These are phyloP conservation scores for Folsomia candida DNA, from an alignment of 2,888 invertebrate species.

Conservation along the genomic window DNA sequence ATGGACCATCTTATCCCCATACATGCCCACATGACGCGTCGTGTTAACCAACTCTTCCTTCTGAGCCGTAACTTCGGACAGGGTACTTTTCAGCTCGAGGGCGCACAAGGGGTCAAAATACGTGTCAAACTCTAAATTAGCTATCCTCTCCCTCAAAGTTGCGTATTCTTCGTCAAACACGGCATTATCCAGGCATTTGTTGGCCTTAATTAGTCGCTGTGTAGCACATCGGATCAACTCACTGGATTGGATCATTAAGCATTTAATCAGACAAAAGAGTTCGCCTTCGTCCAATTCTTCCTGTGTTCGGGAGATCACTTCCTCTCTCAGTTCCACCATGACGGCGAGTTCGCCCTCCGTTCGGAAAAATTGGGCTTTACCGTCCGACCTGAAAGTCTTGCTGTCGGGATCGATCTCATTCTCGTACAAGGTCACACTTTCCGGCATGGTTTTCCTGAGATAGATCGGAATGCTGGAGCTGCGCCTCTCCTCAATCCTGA, in stretches of 20 bases:
- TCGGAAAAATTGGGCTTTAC: neutral
- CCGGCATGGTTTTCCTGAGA: conserved; percentile 30
- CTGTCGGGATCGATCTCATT: conserved; percentile 15
- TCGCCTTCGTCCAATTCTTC: neutral
- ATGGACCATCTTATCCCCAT: conserved; percentile 8
- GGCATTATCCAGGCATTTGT: neutral
- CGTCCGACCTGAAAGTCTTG: conserved; percentile 7
- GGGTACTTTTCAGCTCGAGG: conserved; percentile 27
- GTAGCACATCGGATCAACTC: conserved; percentile 18
- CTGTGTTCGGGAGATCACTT: neutral
- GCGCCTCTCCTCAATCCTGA: conserved; percentile 23
- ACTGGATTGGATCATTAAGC: conserved; percentile 16
- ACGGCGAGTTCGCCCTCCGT: conserved; percentile 3
- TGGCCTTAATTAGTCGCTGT: neutral
- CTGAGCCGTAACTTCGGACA: conserved; percentile 25
- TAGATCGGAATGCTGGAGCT: conserved; percentile 26
- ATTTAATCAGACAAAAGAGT: neutral
- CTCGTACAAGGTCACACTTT: conserved; percentile 37
- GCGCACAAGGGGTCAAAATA: conserved; percentile 32
- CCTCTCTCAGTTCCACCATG: neutral
- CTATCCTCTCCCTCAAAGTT: conserved; percentile 13
- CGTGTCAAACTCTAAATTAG: conserved; percentile 24
- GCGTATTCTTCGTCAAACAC: conserved; percentile 17
- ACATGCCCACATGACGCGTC: conserved; percentile 13
- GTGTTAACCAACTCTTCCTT: conserved; percentile 32